phyloP scores from a whole-genome alignment of 2,113 vertebrate genomes.

The Dasyprocta punctata region DNA sequence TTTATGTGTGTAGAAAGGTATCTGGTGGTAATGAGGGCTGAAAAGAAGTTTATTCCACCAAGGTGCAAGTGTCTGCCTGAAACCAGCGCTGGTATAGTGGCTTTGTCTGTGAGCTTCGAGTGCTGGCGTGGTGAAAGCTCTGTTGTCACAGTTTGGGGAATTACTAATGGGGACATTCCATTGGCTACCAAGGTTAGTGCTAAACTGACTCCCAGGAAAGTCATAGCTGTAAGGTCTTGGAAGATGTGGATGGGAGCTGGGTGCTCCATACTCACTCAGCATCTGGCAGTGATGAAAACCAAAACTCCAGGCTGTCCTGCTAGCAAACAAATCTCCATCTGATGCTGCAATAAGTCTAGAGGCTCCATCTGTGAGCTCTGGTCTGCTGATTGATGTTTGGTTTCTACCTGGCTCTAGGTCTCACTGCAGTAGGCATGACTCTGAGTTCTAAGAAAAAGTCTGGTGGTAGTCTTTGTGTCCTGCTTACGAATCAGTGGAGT shows the following conservation, averaged over 20 bases:
- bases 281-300: background rate
- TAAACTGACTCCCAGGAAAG: background rate
- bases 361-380: background rate
- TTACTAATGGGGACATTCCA: background rate
- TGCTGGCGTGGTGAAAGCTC: background rate
- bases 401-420: background rate
- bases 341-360: background rate
- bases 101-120: background rate
- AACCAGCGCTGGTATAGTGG: background rate
- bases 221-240: background rate
- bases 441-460: background rate
- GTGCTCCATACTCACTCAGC: background rate
- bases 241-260: too few relatives aligned
- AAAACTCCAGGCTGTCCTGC: background rate
- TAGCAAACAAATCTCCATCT: background rate
- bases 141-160: background rate
- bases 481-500: background rate
- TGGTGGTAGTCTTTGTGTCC: background rate
- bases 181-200: accelerated
- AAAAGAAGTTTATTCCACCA: too few relatives aligned
- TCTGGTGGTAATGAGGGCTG: background rate
- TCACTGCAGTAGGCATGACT: background rate
- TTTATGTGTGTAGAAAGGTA: background rate
- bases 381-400: background rate
- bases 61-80: background rate